Conservation (phyloP, 2,888 invertebrate species). For the Embidobia sp. region DNA sequence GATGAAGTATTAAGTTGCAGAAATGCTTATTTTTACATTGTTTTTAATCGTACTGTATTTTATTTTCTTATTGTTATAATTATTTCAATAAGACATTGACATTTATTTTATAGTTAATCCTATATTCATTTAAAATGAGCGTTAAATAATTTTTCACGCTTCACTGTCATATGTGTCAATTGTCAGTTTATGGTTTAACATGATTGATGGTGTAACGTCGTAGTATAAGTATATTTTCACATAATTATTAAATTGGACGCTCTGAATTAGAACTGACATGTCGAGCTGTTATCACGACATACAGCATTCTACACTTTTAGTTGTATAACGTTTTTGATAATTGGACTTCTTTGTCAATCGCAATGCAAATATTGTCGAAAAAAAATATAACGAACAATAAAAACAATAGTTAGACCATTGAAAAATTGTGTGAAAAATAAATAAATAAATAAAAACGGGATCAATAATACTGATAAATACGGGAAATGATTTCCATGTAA, state of each 20-base stretch:
- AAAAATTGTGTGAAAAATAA: background rate
- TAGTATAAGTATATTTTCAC: conserved; percentile 23
- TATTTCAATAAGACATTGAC: too few relatives aligned
- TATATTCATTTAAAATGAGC: too few relatives aligned
- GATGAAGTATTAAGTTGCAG: too few relatives aligned
- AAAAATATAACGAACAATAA: background rate
- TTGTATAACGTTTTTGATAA: conserved; percentile 14
- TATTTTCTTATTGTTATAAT: too few relatives aligned
- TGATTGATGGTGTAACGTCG: conserved; percentile 23
- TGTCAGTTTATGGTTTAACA: conserved; percentile 9
- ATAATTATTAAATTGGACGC: conserved; percentile 42
- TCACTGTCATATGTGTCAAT: conserved; percentile 8
- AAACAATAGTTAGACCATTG: background rate
- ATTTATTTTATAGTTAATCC: too few relatives aligned
- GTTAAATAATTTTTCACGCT: too few relatives aligned
- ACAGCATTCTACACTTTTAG: conserved; percentile 10
- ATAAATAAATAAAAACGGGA: too few relatives aligned
- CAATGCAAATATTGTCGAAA: too few relatives aligned
- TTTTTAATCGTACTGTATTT: too few relatives aligned
- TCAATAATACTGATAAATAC: too few relatives aligned
- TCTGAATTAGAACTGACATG: conserved; percentile 34
- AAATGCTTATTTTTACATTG: too few relatives aligned
- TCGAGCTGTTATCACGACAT: conserved; percentile 22
- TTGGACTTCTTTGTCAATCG: conserved; percentile 7
- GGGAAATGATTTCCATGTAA: too few relatives aligned